Evolutionary conservation across 2,888 invertebrate species (phyloP), one percentile per base, ranked within the genome.

Genomic region (Plagodis pulveraria): DNA sequence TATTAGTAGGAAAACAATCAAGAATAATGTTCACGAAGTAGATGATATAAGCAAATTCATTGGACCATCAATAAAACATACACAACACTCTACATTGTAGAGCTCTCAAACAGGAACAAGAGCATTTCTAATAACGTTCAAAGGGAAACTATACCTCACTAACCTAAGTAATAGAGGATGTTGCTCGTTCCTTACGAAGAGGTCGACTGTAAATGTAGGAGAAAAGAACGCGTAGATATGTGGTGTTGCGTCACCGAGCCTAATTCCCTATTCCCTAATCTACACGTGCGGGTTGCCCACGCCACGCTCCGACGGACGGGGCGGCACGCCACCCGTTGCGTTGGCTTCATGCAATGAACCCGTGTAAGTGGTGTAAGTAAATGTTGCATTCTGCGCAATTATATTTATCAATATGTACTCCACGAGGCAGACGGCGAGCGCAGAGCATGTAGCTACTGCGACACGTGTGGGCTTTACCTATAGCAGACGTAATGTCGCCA

Each of bases 341-440:
- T 49, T 44, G 35, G 54, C 54, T 49, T n/a, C 50, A 50, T 46
- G 50, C 42, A 46, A n/a, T 34, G 36, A 44, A 40, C 52, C 44
- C 51, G 51, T 56, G 51, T 22, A 22, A 22, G 4, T 22, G 22
- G 1, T 35, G 40, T 8, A 49, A 41, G 45, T 46, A 43, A 33
- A 48, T 41, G 47, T 44, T 61, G 62, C 65, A 61, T 69, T 74
- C 62, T 77, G 72, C 78, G 78, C 77, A 70, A 57, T 40, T 65
- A 63, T 66, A 59, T 62, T 60, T 66, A 65, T 62, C 67, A 69
- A 58, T 68, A 70, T 58, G 55, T 62, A 58, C 53, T 64, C 65
- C 77, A 77, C 77, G 78, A 76, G 78, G 73, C 73, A 54, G 55
- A 35, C 46, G 41, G n/a, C 77, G 72, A 71, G 77, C 69, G 7